These are phyloP conservation scores for Choristoneura rosaceana DNA, from an alignment of 2,888 invertebrate species.

Conservation along the genomic window DNA sequence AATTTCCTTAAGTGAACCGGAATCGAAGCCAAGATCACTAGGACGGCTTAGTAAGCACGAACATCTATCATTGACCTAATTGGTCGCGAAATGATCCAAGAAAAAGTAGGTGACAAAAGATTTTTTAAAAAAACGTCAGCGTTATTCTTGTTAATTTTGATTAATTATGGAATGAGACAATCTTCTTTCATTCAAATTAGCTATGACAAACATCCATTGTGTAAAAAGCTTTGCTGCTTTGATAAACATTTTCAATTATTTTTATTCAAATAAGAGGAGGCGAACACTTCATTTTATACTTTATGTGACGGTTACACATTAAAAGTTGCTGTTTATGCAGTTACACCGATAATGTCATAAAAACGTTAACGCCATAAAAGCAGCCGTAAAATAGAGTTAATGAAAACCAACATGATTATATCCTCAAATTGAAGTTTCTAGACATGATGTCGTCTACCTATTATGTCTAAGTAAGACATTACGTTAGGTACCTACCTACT, in stretches of 20 bases:
- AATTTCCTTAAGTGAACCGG: slow-evolving; percentile 12
- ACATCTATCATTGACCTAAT: slow-evolving; percentile 4
- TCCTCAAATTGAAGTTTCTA: background rate
- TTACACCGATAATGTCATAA: background rate
- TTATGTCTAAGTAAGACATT: too few relatives aligned
- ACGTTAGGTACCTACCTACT: too few relatives aligned
- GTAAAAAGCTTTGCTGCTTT: slow-evolving; percentile 55
- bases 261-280: background rate
- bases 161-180: slow-evolving; percentile 35
- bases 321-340: background rate
- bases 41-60: background rate
- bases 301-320: background rate
- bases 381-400: background rate
- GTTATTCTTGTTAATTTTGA: slow-evolving; percentile 27
- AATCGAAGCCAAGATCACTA: background rate
- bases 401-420: background rate
- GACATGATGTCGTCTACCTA: too few relatives aligned
- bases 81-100: background rate
- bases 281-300: background rate
- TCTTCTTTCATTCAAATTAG: slow-evolving; percentile 11
- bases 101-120: background rate
- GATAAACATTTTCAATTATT: slow-evolving; percentile 9
- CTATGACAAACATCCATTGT: slow-evolving; percentile 43
- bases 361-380: background rate
- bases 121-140: background rate